Evolutionary conservation across 2,113 vertebrate genomes (phyloP).

Genomic region (Rostratula benghalensis): DNA sequence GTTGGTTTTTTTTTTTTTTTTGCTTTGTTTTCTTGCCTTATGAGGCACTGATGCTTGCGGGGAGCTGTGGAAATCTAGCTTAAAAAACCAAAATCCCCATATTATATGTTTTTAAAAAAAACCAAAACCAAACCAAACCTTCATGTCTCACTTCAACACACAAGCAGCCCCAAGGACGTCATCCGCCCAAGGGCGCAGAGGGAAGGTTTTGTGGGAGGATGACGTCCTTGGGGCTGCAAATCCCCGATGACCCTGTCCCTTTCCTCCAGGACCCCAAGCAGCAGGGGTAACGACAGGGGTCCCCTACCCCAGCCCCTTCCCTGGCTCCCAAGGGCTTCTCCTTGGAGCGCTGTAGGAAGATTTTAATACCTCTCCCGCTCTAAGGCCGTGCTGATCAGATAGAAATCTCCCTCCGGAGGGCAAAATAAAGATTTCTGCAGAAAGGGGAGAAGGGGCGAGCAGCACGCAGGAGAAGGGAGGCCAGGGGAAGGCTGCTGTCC

Average conservation of each 20-base stretch:
- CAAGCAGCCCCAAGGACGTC: neutral
- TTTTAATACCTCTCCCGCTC: accelerated
- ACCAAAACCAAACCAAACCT: no score
- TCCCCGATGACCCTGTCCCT: no score
- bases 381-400: accelerated
- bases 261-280: no score
- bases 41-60: accelerated
- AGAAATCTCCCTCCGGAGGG: no score
- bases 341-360: neutral
- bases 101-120: no score
- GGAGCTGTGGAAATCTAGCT: neutral
- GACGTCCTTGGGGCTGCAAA: neutral
- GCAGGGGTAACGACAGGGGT: no score
- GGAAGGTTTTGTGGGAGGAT: neutral
- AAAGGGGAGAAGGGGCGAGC: neutral
- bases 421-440: neutral
- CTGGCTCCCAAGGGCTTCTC: neutral
- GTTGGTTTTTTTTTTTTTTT: no score
- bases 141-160: neutral
- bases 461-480: neutral
- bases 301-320: no score
- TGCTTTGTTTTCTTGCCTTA: no score
- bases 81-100: neutral
- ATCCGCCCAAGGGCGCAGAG: neutral
- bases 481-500: neutral